phyloP scores from a whole-genome alignment of 2,797 vertebrate species.

The Clarias fuscus region DNA sequence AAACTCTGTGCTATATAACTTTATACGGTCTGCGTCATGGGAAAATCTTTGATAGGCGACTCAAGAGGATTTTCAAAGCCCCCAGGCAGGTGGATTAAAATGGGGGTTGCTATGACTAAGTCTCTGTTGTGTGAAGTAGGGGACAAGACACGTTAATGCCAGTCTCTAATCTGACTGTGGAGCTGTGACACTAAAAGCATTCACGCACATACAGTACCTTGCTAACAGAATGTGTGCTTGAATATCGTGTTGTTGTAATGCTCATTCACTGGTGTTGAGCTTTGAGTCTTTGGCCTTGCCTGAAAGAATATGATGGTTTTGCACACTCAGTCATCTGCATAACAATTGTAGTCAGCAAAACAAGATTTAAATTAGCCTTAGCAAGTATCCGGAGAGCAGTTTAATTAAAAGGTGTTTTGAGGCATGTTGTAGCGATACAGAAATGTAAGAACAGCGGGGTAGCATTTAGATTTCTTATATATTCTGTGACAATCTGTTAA shows the following conservation, averaged over 20 bases:
- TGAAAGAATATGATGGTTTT: neutral
- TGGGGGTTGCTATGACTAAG: conserved; percentile 61
- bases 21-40: conserved; percentile 46
- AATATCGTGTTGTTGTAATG: neutral
- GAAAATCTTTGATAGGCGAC: conserved; percentile 57
- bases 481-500: neutral
- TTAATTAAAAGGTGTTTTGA: conserved; percentile 33
- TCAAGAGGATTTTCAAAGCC: conserved; percentile 64
- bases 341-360: conserved; percentile 1
- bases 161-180: conserved; percentile 37
- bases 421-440: neutral
- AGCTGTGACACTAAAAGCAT: conserved; percentile 39
- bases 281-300: neutral
- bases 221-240: neutral
- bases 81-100: conserved; percentile 66
- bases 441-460: conserved; percentile 5
- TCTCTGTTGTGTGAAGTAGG: neutral
- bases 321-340: conserved; percentile 7
- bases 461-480: neutral
- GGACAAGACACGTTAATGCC: neutral
- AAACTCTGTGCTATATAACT: conserved; percentile 43
- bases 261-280: neutral
- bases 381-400: neutral
- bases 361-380: conserved; percentile 23
- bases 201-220: conserved; percentile 21